Conservation (phyloP, 2,113 vertebrate species). For the Tamias sibiricus region DNA sequence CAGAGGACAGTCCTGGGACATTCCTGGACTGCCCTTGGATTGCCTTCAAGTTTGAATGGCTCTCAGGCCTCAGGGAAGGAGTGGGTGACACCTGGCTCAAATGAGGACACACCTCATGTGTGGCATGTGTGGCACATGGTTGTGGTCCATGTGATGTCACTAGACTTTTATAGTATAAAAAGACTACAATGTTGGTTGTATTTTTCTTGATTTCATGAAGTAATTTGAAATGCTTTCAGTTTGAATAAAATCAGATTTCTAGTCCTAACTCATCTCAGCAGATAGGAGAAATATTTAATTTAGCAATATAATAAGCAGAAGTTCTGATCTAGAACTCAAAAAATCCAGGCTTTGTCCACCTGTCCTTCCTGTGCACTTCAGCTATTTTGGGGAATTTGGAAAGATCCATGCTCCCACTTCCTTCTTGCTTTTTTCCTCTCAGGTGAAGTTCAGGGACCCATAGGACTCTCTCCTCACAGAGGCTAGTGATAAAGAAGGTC, state of each 20-base stretch:
- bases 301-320: neutral
- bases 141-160: fast-evolving
- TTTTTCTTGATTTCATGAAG: neutral
- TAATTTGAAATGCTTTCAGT: neutral
- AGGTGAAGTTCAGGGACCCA: neutral
- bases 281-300: neutral
- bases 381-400: neutral
- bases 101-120: neutral
- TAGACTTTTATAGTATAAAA: neutral
- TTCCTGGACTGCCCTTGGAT: neutral
- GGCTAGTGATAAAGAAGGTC: neutral
- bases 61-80: neutral
- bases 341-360: neutral
- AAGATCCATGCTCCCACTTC: neutral
- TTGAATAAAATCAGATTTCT: neutral
- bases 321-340: no score
- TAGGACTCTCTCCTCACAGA: neutral
- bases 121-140: neutral
- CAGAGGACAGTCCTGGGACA: neutral
- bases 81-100: neutral
- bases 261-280: neutral
- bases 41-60: no score
- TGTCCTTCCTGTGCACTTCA: no score
- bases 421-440: neutral
- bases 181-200: neutral